Evolutionary conservation across 2,888 invertebrate genomes (phyloP).

Genomic region (Zaprionus obscuricornis): DNA sequence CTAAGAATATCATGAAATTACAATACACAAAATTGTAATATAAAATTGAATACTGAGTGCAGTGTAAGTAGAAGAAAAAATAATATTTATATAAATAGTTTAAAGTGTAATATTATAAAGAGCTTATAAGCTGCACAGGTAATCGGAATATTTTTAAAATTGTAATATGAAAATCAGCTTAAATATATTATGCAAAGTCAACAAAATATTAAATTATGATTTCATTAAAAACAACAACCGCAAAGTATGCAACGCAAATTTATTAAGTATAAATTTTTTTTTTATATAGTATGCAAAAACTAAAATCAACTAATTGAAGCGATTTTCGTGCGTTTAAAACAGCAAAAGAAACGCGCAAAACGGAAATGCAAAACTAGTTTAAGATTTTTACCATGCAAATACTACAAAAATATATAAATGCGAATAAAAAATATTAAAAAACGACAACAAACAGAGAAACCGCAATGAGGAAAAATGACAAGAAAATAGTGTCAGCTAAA

Average conservation of each 20-base stretch:
- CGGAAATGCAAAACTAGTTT: constrained; percentile 33
- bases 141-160: no score
- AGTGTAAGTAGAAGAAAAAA: no score
- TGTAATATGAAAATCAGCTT: no score
- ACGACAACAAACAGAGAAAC: constrained; percentile 29
- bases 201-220: constrained; percentile 2
- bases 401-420: constrained; percentile 46
- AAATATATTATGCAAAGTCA: no score
- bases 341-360: constrained; percentile 25
- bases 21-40: no score
- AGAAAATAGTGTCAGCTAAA: constrained; percentile 37
- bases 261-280: neutral
- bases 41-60: no score
- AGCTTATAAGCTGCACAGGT: no score
- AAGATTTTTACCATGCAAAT: constrained; percentile 49
- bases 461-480: constrained; percentile 36
- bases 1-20: no score
- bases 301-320: constrained; percentile 21
- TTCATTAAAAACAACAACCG: constrained; percentile 50
- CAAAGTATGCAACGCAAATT: constrained; percentile 61
- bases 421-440: constrained; percentile 23
- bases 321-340: constrained; percentile 34
- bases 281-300: constrained; percentile 4
- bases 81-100: no score
- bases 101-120: no score